phyloP scores from a whole-genome alignment of 2,888 invertebrate genomes.

The Diaprepes abbreviatus region DNA sequence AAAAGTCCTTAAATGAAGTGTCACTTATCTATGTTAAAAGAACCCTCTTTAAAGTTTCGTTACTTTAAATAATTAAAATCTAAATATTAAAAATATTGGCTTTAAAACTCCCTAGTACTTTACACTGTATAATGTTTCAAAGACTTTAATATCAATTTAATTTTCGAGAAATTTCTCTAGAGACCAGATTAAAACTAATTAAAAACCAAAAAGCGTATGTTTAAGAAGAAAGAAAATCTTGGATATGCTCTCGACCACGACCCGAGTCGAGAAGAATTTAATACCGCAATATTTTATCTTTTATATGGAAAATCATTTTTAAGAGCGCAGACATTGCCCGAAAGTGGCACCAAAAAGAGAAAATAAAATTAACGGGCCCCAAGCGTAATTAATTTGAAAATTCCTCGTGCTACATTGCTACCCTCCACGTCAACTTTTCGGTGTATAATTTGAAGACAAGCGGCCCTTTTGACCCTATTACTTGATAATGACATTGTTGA shows the following conservation, averaged over 20 bases:
- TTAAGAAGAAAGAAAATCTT: slow-evolving; percentile 36
- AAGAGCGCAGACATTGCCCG: slow-evolving; percentile 23
- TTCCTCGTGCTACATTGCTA: slow-evolving; percentile 27
- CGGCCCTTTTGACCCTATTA: slow-evolving; percentile 30
- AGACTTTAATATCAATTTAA: slow-evolving; percentile 29
- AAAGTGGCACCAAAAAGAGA: slow-evolving; percentile 33
- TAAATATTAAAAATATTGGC: slow-evolving; percentile 2
- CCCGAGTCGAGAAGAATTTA: slow-evolving; percentile 32
- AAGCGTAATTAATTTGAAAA: slow-evolving; percentile 40
- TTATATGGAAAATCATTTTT: slow-evolving; percentile 37
- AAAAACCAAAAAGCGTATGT: slow-evolving; percentile 40
- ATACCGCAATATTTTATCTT: slow-evolving; percentile 45
- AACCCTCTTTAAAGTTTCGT: no score
- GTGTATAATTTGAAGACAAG: neutral
- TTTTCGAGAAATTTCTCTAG: slow-evolving; percentile 24
- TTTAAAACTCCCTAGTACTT: neutral
- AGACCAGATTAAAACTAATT: slow-evolving; percentile 34
- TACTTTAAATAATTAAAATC: slow-evolving; percentile 2
- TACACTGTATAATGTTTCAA: slow-evolving; percentile 1
- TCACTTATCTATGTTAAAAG: no score
- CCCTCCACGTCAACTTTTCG: slow-evolving; percentile 12
- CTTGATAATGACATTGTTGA: slow-evolving; percentile 39
- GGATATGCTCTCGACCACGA: slow-evolving; percentile 26
- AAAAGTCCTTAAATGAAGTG: no score
- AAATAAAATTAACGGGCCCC: slow-evolving; percentile 39